These are phyloP conservation scores for Arremon aurantiirostris DNA, from an alignment of 2,797 vertebrate genomes.

Conservation along the genomic window DNA sequence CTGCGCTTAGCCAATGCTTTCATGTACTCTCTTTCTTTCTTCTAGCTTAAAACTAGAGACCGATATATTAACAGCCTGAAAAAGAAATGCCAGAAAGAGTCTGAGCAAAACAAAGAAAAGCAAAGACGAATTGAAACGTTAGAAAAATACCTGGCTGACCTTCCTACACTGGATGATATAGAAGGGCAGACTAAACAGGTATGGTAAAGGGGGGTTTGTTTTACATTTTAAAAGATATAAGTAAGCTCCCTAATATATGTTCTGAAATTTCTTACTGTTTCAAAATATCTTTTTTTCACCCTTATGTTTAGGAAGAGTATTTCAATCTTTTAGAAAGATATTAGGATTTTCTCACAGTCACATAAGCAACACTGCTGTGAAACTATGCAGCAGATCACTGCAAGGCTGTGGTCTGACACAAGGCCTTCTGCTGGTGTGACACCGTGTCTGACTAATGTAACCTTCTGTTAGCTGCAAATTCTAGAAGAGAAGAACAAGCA, in stretches of 20 bases:
- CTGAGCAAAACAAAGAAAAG: constrained; percentile 90
- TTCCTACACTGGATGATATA: constrained; percentile 90
- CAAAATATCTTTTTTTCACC: background rate
- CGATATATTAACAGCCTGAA: constrained; percentile 93
- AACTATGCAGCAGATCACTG: background rate
- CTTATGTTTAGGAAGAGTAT: background rate
- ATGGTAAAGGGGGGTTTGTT: background rate
- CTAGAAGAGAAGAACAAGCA: constrained; percentile 80
- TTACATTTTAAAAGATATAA: background rate
- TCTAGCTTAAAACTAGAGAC: constrained; percentile 92
- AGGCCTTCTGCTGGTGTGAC: background rate
- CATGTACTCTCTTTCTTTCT: background rate
- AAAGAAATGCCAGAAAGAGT: constrained; percentile 92
- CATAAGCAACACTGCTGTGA: background rate
- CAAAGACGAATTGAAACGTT: constrained; percentile 93
- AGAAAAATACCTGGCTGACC: constrained; percentile 93
- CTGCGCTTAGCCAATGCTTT: background rate
- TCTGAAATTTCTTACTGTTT: background rate
- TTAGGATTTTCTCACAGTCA: background rate
- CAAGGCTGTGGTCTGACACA: background rate
- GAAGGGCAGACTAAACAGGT: constrained; percentile 89
- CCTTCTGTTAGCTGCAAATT: constrained; percentile 71
- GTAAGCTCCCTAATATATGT: background rate
- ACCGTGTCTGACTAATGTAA: background rate
- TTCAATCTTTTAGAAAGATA: background rate